Base-by-base conservation (phyloP, 1,140 invertebrate genomes). In the Formica selysi region DNA sequence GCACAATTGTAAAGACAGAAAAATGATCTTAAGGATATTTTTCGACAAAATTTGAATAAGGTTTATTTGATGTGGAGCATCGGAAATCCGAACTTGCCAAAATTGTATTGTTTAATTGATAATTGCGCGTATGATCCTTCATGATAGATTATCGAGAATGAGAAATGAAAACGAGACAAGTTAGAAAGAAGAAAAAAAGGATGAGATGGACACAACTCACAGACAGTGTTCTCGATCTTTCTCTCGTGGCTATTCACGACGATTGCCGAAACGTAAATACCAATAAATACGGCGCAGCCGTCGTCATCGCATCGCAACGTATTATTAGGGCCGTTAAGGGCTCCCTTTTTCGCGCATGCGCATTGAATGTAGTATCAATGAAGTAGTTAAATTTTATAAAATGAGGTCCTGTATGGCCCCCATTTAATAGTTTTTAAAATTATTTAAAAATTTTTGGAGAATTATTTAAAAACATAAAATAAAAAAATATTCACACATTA, bases 251-350 rank as follows among this genome's bases (percentile, higher is more conserved):
- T 19, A 51, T 1, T 57, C 29, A 11, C 29, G 68, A 59, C 26
- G 57, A 10, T n/a, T 54, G 32, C n/a, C n/a, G 48, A 79, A 68
- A 79, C 44, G 44, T 36, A 79, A 68, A 26, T 79, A 44, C 61
- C 29, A n/a, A 44, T 11, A 79, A 68, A 26, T 79, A 64, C 61
- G 32, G 13, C 62, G 41, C 13, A 19, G 41, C n/a, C 11, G n/a
- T 76, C 7, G 3, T 32, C 68, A 44, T 19, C 68, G 44, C 3
- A 26, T 32, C 19, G 8, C 13, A 65, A 65, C 19, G 32, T 65
- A 8, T 32, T 11, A 16, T 19, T 36, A 19, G 8, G 32, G 26
- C 2, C 7, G 44, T 32, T 51, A 48, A 48, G 16, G 48, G 29
- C 10, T 44, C 41, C 10, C 11, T 44, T 10, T 11, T 44, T 44